These are phyloP conservation scores for Peromyscus eremicus DNA, from an alignment of 2,797 vertebrate species.

Conservation along the genomic window DNA sequence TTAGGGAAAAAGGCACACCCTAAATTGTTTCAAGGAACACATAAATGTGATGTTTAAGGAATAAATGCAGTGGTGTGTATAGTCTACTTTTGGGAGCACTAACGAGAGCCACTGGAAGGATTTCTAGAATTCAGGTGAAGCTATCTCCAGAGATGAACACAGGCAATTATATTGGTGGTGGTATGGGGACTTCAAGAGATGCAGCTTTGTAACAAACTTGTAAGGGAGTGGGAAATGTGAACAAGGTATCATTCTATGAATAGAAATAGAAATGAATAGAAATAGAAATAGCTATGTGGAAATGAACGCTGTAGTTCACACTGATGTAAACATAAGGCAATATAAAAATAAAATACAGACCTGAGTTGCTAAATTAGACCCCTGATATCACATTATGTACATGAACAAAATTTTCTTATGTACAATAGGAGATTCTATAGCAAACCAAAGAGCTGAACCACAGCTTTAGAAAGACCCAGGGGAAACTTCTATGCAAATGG, in stretches of 20 bases:
- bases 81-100: background rate
- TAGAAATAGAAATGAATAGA: background rate
- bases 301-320: background rate
- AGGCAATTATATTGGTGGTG: no score
- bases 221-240: background rate
- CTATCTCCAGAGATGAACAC: background rate
- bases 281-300: background rate
- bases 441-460: background rate
- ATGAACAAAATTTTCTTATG: background rate
- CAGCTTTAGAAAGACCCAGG: background rate
- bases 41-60: background rate
- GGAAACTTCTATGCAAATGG: background rate
- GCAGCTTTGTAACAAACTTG: background rate
- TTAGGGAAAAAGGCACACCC: background rate
- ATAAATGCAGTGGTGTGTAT: background rate
- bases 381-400: background rate
- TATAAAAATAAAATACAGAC: background rate
- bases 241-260: background rate
- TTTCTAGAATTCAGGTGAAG: background rate
- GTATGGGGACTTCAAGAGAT: background rate
- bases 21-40: conserved; percentile 41
- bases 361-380: background rate
- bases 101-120: background rate
- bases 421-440: background rate
- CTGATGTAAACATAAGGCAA: background rate